A percentile compares a stretch with the other conserved stretches of the same genome.
Conservation (phyloP, 2,113 vertebrate species). For the Illadopsis cleaveri region DNA sequence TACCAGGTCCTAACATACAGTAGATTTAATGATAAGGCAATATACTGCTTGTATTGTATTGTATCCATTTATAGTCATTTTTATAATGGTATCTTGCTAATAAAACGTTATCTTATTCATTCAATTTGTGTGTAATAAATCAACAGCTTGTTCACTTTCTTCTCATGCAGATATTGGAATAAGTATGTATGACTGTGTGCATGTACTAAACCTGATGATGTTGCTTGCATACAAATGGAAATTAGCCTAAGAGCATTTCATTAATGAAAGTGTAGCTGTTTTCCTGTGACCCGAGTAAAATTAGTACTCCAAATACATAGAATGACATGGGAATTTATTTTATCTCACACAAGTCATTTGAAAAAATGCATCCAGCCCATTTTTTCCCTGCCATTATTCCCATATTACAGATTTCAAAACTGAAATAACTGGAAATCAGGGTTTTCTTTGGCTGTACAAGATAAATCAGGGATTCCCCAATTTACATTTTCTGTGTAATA, state of each 20-base stretch:
- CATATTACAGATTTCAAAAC: background rate
- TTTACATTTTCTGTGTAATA: background rate
- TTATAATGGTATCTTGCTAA: slow-evolving; percentile 77
- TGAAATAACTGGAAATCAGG: background rate
- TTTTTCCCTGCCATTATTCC: slow-evolving; percentile 10
- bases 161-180: slow-evolving; percentile 53
- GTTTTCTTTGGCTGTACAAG: background rate
- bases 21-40: slow-evolving; percentile 75
- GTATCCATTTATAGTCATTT: slow-evolving; percentile 74
- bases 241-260: slow-evolving; percentile 75
- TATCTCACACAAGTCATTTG: background rate
- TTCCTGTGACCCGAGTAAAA: slow-evolving; percentile 63
- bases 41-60: slow-evolving; percentile 67
- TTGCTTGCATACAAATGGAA: slow-evolving; percentile 80
- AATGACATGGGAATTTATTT: slow-evolving; percentile 37
- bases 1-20: slow-evolving; percentile 58
- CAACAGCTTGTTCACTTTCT: slow-evolving; percentile 67
- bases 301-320: slow-evolving; percentile 68
- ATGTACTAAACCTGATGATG: slow-evolving; percentile 59
- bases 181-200: slow-evolving; percentile 48
- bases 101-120: slow-evolving; percentile 82
- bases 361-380: slow-evolving; percentile 30
- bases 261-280: slow-evolving; percentile 70
- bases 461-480: background rate
- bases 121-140: slow-evolving; percentile 79